Conservation (phyloP, 2,888 invertebrate species). For the Conistra vaccinii region DNA sequence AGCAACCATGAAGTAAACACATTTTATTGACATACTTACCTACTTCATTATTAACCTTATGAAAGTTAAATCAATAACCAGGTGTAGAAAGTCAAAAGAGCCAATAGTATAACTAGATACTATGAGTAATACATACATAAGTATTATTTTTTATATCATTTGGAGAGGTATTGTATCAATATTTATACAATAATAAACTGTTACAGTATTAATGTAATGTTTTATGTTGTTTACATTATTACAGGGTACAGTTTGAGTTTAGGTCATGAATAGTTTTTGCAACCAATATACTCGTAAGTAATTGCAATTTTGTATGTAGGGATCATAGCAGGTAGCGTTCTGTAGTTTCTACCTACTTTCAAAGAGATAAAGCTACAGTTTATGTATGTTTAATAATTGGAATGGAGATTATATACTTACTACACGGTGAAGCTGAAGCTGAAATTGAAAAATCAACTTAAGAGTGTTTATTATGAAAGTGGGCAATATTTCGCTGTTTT, state of each 20-base stretch:
- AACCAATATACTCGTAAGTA: too few relatives aligned
- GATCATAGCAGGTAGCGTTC: neutral
- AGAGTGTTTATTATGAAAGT: too few relatives aligned
- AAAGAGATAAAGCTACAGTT: neutral
- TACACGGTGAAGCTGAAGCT: neutral
- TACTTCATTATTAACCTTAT: slow-evolving; percentile 24
- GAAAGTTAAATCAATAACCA: slow-evolving; percentile 32
- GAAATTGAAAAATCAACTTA: neutral
- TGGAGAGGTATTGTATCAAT: neutral
- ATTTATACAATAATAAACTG: neutral
- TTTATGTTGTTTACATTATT: neutral
- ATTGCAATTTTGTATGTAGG: neutral
- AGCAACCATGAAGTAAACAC: slow-evolving; percentile 34
- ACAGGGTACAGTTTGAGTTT: neutral
- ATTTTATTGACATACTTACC: slow-evolving; percentile 1
- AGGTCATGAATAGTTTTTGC: neutral
- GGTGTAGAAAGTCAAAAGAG: neutral
- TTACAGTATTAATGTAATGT: neutral
- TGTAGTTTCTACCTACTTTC: neutral
- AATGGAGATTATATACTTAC: neutral
- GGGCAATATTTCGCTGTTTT: too few relatives aligned
- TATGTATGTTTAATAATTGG: neutral
- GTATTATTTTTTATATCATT: neutral
- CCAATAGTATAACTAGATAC: neutral
- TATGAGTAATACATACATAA: neutral